Evolutionary conservation across 2,113 vertebrate species (phyloP), one percentile per base, ranked within the genome.

Genomic region (Cairina moschata): DNA sequence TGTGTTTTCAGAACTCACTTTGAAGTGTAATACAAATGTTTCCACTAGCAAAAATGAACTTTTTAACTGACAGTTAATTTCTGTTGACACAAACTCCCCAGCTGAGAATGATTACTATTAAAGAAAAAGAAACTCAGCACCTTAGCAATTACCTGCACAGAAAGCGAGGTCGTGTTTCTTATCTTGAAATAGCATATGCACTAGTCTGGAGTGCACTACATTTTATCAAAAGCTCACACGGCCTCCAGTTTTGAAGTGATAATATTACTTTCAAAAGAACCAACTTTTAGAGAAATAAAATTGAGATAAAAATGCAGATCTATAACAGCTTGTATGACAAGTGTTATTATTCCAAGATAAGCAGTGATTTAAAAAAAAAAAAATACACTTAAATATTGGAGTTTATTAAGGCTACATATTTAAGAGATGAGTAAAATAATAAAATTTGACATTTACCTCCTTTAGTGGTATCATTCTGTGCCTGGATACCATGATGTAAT

Each of bases 391-490:
- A 42, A 6, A 6, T 44, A 83, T 13, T 77, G 20, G 50, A 32
- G 8, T 55, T 54, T 80, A 55, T 40, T 28, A 90, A 48, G 44
- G 48, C 3, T 75, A 11, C 1, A 14, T 44, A 81, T 15, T 60
- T n/a, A 55, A 54, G 13, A 85, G 69, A 77, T 13, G 1, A 8
- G 22, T 77, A 56, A 29, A 69, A 48, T 17, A 5, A 55, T 20
- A 77, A 81, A 77, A 71, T 60, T 38, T 63, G 46, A 89, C 9
- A 84, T 77, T 93, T 97, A 99, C 99, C 99, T 98, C 99, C 99
- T 99, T 99, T 99, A 72, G 99, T 99, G 84, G 99, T 99, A 96
- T 99, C 99, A 82, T 99, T 99, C 97, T 99, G 99, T 72, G 99
- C 99, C 97, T 99, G 99, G 95, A 99, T 99, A 89, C 99, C 99